Evolutionary conservation across 2,888 invertebrate genomes (phyloP).

Genomic region (Caenorhabditis japonica): DNA sequence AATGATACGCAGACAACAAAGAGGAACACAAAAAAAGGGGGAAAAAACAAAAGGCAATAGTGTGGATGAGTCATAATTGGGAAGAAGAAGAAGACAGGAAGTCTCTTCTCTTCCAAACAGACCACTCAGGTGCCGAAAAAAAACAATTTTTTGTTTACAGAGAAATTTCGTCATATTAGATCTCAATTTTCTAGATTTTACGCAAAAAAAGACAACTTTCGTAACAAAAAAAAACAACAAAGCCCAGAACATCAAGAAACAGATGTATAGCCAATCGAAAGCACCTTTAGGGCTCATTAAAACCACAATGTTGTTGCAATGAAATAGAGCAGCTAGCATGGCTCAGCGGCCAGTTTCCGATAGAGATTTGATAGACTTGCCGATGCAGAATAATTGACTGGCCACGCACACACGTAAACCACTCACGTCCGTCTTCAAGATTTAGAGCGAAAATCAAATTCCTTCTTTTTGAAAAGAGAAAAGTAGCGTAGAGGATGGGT

Average conservation of each 20-base stretch:
- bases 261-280: too few relatives aligned
- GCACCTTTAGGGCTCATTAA: neutral
- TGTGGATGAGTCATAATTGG: constrained; percentile 38
- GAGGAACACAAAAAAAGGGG: too few relatives aligned
- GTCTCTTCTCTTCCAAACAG: constrained; percentile 11
- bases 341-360: neutral
- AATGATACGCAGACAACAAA: too few relatives aligned
- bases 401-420: constrained; percentile 21
- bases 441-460: constrained; percentile 26
- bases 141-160: too few relatives aligned
- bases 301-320: constrained; percentile 10
- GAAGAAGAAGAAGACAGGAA: constrained; percentile 13
- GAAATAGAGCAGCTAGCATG: constrained; percentile 11
- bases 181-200: neutral
- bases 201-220: neutral
- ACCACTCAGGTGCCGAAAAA: constrained; percentile 19
- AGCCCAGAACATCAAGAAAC: too few relatives aligned
- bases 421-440: constrained; percentile 16
- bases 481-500: too few relatives aligned
- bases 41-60: too few relatives aligned
- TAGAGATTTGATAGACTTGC: constrained; percentile 36
- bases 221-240: constrained; percentile 10
- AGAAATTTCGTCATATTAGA: too few relatives aligned
- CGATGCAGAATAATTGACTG: constrained; percentile 44
- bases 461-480: too few relatives aligned